Evolutionary conservation across 2,113 vertebrate genomes (phyloP).

Genomic region (Xiphophorus couchianus): DNA sequence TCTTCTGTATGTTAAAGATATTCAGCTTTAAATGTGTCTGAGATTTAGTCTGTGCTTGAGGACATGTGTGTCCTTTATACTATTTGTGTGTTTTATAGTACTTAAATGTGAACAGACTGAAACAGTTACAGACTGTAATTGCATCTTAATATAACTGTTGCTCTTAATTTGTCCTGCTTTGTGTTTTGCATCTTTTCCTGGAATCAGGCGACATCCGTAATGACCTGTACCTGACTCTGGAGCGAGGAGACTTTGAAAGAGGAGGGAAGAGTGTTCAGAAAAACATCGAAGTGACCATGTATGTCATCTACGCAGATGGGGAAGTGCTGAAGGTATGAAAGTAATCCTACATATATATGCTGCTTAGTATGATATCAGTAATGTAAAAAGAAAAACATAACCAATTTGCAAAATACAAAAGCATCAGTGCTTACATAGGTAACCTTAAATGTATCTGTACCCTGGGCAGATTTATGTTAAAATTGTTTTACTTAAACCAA

Average conservation of each 20-base stretch:
- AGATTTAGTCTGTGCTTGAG: neutral
- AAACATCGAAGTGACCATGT: constrained; percentile 96
- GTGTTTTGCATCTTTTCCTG: neutral
- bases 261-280: constrained; percentile 99
- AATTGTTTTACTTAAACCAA: neutral
- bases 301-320: constrained; percentile 93
- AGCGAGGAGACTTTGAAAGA: constrained; percentile 94
- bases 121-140: neutral
- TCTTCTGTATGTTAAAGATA: constrained; percentile 11
- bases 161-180: neutral
- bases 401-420: neutral
- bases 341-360: accelerated
- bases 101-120: neutral
- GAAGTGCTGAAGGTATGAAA: constrained; percentile 90
- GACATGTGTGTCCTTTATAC: neutral
- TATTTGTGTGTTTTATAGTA: neutral
- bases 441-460: neutral
- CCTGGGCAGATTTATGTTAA: neutral
- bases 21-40: constrained; percentile 12
- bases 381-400: neutral
- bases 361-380: accelerated
- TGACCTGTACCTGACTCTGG: constrained; percentile 93
- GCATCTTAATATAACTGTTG: neutral
- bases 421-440: too few species aligned
- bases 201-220: constrained; percentile 92